Conservation (phyloP, 2,888 invertebrate genomes). For the Plebejus anna region DNA sequence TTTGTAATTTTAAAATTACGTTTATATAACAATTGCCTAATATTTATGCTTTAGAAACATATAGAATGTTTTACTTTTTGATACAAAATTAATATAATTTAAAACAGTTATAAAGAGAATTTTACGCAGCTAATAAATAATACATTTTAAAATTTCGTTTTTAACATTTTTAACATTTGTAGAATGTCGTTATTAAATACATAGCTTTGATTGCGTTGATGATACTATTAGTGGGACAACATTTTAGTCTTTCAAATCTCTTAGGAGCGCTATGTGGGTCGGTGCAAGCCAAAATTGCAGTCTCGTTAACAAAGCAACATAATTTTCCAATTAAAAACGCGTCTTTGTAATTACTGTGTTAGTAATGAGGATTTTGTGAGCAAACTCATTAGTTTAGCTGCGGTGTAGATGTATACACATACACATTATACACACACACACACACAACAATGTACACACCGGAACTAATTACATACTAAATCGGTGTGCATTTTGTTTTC, state of each 20-base stretch:
- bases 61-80: no score
- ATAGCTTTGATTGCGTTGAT: not conserved
- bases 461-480: slow-evolving; percentile 13
- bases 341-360: not conserved
- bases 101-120: no score
- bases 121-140: no score
- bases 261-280: not conserved
- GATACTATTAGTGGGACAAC: not conserved
- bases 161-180: no score
- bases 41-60: no score
- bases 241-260: not conserved
- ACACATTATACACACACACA: not conserved
- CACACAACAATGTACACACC: not conserved
- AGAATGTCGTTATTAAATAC: no score
- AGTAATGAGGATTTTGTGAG: slow-evolving; percentile 12
- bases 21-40: no score
- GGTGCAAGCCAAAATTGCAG: not conserved
- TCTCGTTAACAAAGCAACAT: not conserved
- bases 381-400: slow-evolving; percentile 13
- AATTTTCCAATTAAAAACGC: slow-evolving; percentile 26
- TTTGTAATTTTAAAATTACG: no score
- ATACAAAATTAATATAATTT: no score
- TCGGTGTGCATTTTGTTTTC: not conserved
- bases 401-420: not conserved
- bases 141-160: no score